Evolutionary conservation across 2,113 vertebrate species (phyloP), one percentile per base, ranked within the genome.

Genomic region (Oncorhynchus clarkii): DNA sequence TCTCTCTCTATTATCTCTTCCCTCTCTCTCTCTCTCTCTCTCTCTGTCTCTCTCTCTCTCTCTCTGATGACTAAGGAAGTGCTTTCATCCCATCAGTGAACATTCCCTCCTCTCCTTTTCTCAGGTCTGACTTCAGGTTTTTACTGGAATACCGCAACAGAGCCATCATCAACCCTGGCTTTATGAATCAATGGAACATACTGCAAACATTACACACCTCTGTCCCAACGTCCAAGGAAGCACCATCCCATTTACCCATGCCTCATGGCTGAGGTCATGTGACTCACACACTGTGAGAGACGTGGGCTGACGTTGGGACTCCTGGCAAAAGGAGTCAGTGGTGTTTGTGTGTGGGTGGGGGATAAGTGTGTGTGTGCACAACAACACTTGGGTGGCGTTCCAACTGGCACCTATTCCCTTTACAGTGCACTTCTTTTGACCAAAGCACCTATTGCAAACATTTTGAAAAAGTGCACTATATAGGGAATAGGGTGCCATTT

Each of bases 151-250:
- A 90, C 87, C 90, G 84, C 78, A 76, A 77, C 85, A 88, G 91
- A 92, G 84, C 89, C 86, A 89, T 89, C 91, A 91, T 83, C 89
- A 83, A 67, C 13, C 48, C 34, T 64, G 79, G 88, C 91, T 89
- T 90, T 82, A 77, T 85, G 87, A 95, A 94, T 93, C 92, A 88
- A 54, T 64, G 91, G 89, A 89, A 92, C 89, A 93, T 86, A 85
- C 76, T 92, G 75, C 84, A 85, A 90, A 90, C 91, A 93, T 88
- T 82, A 91, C 86, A 86, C 80, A 45, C 39, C 39, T 45, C 39
- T 9, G 9, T 45, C 39, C 39, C 9, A 45, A 45, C 2, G 39
- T 45, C 86, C 78, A 82, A 84, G 72, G 85, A 81, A 87, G 86
- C 81, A 82, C 80, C 79, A 85, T 79, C 79, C 1, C 80, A 78